A percentile compares a stretch with the other conserved stretches of the same genome.
Conservation (phyloP, 1,140 invertebrate genomes). For the Ceratosolen fusciceps region DNA sequence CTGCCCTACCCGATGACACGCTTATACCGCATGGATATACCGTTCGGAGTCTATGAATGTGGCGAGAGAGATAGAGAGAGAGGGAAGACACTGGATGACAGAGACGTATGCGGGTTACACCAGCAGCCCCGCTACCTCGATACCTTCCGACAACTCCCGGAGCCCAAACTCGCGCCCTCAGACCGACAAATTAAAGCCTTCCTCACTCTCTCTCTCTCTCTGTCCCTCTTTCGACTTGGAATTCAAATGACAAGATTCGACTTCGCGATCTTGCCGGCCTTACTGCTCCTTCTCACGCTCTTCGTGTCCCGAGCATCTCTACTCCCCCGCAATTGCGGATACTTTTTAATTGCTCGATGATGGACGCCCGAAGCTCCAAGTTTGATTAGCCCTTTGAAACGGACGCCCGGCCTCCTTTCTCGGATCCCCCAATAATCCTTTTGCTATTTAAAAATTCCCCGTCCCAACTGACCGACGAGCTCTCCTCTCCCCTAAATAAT, state of each 20-base stretch:
- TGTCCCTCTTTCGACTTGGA: constrained; percentile 42
- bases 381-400: background rate
- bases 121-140: background rate
- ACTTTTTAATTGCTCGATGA: background rate
- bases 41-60: too few relatives aligned
- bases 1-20: background rate
- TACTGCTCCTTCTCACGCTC: background rate
- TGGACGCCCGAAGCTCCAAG: background rate
- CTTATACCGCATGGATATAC: background rate
- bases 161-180: constrained; percentile 15
- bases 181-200: constrained; percentile 58
- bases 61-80: too few relatives aligned
- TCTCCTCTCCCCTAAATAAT: too few relatives aligned
- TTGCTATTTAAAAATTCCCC: too few relatives aligned
- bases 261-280: background rate
- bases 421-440: too few relatives aligned
- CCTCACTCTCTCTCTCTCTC: too few relatives aligned
- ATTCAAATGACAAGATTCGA: constrained; percentile 46
- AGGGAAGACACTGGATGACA: too few relatives aligned
- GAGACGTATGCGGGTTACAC: background rate
- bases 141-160: background rate
- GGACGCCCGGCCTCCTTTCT: too few relatives aligned
- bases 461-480: too few relatives aligned
- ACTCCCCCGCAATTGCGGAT: background rate
- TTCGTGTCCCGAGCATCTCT: background rate